Base-by-base conservation (phyloP, 2,797 vertebrate genomes). In the Acanthornis magna region DNA sequence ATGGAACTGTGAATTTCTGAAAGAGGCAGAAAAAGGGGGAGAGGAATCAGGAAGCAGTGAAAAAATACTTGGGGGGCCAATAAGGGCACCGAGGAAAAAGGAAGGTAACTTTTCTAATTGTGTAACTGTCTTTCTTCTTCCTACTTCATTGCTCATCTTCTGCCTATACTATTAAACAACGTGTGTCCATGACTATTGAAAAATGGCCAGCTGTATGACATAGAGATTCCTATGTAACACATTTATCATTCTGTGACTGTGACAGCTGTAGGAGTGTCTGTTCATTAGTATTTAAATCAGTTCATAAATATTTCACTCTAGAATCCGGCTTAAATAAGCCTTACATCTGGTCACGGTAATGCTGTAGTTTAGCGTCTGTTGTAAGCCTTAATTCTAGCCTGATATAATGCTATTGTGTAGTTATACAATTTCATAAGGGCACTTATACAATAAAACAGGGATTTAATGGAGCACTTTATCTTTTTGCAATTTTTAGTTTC, bases 241-340 rank as follows among this genome's bases (percentile, higher is more conserved):
- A 93, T 92, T 97, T 96, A 96, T 96, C 91, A 96, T 97, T 97
- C 66, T 96, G 54, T 14, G 58, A 82, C 96, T 95, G 88, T 94
- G 96, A 88, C 75, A 97, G 80, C 93, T 95, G 71, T 96, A 97
- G 94, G 89, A 97, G 95, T 94, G 92, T 67, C 94, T 96, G 89
- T 94, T 97, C 97, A 97, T 98, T 98, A 98, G 96, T 97, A 98
- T 98, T 98, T 97, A 98, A 98, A 98, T 97, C 96, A 97, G 94
- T 97, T 97, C 97, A 97, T 98, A 97, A 97, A 98, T 98, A 97
- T 98, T 98, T 97, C 97, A 97, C 87, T 97, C 96, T 97, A 95
- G 98, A 98, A 95, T 96, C 95, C 67, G 6, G 87, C 87, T 97
- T 94, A 97, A 97, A 91, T 92, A 97, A 94, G 74, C 58, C 91